Evolutionary conservation across 2,888 invertebrate species (phyloP), one percentile per base, ranked within the genome.

Genomic region (Parelbella ahira): DNA sequence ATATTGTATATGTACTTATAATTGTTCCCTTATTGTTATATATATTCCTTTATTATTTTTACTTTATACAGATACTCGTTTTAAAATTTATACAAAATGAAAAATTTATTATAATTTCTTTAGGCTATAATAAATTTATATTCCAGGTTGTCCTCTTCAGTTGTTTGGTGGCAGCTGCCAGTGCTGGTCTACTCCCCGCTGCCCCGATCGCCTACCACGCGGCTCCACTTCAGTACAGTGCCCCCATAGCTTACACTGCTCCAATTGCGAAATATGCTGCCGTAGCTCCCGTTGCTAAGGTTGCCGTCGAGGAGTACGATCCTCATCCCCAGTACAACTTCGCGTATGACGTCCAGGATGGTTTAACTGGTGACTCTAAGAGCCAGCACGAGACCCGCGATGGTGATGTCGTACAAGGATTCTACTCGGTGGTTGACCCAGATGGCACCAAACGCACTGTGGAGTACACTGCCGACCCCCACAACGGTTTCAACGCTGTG

Each of bases 261-360:
- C 51, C 51, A 0, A 48, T 67, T 8, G 63, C 71, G 44, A 66
- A 70, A 27, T 64, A 69, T 32, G 58, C 69, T 23, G 54, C 55
- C 37, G 56, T 53, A 44, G 60, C 61, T 90, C 91, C 91, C 91
- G 58, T 89, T 88, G 50, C 52, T 10, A 52, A 60, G 44, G 51
- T 91, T 2, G 9, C 18, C 12, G 51, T 66, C 4, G 78, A 44
- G 64, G 82, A 52, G 58, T 77, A 65, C 66, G 77, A 69, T 45
- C 60, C 29, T 54, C 79, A 57, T 68, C 82, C 44, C 55, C 88
- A 88, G 58, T 89, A 90, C 78, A 86, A 82, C 60, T 90, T 83
- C 59, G 70, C 72, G 2, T 83, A 84, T 51, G 75, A 79, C 32
- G 72, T 84, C 1, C 73, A 82, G 49, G 83, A 83, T 45, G 59